These are phyloP conservation scores for Diarsia dahlii DNA, from an alignment of 2,888 invertebrate species.

Conservation along the genomic window DNA sequence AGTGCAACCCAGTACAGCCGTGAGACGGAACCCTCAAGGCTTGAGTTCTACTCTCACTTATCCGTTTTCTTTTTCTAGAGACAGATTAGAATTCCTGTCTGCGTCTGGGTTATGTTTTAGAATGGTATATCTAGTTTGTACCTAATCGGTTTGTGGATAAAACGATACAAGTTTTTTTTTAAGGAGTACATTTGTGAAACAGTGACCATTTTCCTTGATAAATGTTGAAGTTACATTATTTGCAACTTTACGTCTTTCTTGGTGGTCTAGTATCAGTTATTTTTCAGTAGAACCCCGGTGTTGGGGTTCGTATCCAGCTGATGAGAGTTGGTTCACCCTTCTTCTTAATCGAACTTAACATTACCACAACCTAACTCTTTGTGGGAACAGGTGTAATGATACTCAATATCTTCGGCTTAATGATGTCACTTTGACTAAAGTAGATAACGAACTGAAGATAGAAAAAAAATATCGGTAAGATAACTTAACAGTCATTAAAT, in stretches of 20 bases:
- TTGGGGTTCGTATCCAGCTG: not conserved
- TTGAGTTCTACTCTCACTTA: not conserved
- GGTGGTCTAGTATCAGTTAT: not conserved
- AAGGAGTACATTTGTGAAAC: not conserved
- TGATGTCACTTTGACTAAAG: not conserved
- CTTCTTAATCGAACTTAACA: not conserved
- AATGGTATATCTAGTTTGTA: not conserved
- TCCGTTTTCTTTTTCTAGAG: not conserved
- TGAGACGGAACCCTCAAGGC: not conserved
- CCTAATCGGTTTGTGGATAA: conserved; percentile 9
- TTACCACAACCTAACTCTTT: not conserved
- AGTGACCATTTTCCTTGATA: not conserved
- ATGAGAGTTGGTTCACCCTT: not conserved
- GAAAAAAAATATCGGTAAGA: conserved; percentile 6
- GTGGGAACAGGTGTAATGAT: not conserved
- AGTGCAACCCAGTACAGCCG: too few species aligned
- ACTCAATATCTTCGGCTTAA: not conserved
- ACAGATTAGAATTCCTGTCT: conserved; percentile 26
- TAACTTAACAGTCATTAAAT: not conserved
- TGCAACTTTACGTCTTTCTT: not conserved
- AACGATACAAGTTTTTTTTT: not conserved
- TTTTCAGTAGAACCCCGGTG: not conserved
- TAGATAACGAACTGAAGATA: not conserved
- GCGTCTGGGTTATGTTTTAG: conserved; percentile 2
- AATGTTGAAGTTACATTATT: not conserved